Conservation (phyloP, 2,113 vertebrate genomes). For the Uropsilus gracilis region DNA sequence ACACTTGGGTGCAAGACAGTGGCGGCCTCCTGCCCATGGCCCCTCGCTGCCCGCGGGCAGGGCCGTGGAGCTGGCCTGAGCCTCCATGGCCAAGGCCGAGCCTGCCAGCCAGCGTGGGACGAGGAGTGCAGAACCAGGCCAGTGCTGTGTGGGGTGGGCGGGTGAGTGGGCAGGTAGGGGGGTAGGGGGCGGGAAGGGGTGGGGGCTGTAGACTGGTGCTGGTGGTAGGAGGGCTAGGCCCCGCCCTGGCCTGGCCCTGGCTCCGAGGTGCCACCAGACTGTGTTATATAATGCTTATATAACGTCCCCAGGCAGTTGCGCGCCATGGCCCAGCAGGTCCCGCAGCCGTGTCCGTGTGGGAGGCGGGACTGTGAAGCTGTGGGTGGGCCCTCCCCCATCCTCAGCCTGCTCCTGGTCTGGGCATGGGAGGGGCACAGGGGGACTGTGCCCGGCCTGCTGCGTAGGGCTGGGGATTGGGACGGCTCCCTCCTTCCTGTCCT, state of each 20-base stretch:
- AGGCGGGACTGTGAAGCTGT: conserved; percentile 41
- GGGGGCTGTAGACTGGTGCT: too few species aligned
- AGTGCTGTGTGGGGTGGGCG: conserved; percentile 49
- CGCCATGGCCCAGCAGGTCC: conserved; percentile 57
- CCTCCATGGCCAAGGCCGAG: too few species aligned
- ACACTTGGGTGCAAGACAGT: not conserved
- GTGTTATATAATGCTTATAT: conserved; percentile 81
- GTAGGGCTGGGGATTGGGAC: not conserved
- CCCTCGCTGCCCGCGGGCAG: not conserved
- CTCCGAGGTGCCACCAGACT: conserved; percentile 61
- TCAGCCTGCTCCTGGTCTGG: not conserved
- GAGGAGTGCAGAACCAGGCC: conserved; percentile 63
- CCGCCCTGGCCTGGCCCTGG: conserved; percentile 57
- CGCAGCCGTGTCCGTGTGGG: conserved; percentile 48
- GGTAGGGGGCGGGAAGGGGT: too few species aligned
- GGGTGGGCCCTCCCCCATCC: not conserved
- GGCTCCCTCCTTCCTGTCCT: not conserved
- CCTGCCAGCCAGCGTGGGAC: conserved; percentile 22
- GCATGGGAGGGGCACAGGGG: not conserved
- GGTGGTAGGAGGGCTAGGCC: not conserved
- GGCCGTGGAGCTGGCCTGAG: too few species aligned
- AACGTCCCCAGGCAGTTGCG: conserved; percentile 57
- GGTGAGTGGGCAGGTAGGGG: conserved; percentile 39
- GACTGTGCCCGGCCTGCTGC: not conserved
- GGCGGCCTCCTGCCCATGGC: not conserved